Conservation (phyloP, 2,113 vertebrate species). For the Cyprinodon brontotheroides region DNA sequence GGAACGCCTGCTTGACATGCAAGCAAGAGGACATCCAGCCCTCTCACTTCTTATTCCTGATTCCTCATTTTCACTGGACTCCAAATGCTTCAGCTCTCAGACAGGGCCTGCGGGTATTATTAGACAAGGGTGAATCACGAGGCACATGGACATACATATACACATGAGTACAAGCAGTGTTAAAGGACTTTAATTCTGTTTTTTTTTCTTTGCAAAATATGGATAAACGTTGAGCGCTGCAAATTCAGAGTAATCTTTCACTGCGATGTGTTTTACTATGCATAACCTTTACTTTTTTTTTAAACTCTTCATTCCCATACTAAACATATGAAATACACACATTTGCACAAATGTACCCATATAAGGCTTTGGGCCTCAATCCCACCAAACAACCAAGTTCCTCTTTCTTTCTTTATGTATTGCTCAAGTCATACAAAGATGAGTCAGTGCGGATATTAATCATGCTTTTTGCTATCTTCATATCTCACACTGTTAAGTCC, state of each 20-base stretch:
- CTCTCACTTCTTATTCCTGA: slow-evolving; percentile 86
- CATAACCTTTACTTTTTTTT: neutral
- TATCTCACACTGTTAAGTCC: slow-evolving; percentile 42
- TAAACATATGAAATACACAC: slow-evolving; percentile 14
- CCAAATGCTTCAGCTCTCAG: slow-evolving; percentile 59
- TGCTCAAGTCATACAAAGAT: slow-evolving; percentile 81
- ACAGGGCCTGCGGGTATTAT: slow-evolving; percentile 62
- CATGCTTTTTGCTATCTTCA: slow-evolving; percentile 60
- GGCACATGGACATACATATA: slow-evolving; percentile 29
- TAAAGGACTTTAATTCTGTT: neutral
- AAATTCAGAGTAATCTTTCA: neutral
- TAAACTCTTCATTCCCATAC: neutral
- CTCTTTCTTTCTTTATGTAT: slow-evolving; percentile 81
- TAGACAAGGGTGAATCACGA: slow-evolving; percentile 69
- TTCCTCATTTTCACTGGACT: slow-evolving; percentile 82
- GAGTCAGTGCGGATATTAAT: slow-evolving; percentile 78
- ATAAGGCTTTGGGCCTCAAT: slow-evolving; percentile 48
- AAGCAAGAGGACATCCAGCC: slow-evolving; percentile 72
- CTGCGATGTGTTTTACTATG: neutral
- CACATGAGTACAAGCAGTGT: slow-evolving; percentile 1
- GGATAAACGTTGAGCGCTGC: neutral
- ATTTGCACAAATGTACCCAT: slow-evolving; percentile 39
- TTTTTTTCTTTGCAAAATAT: neutral
- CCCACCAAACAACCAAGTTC: slow-evolving; percentile 72
- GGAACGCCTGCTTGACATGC: slow-evolving; percentile 59